A percentile compares a stretch with the other conserved stretches of the same genome.
Evolutionary conservation across 2,113 vertebrate genomes (phyloP).

Genomic region (Ictalurus punctatus): DNA sequence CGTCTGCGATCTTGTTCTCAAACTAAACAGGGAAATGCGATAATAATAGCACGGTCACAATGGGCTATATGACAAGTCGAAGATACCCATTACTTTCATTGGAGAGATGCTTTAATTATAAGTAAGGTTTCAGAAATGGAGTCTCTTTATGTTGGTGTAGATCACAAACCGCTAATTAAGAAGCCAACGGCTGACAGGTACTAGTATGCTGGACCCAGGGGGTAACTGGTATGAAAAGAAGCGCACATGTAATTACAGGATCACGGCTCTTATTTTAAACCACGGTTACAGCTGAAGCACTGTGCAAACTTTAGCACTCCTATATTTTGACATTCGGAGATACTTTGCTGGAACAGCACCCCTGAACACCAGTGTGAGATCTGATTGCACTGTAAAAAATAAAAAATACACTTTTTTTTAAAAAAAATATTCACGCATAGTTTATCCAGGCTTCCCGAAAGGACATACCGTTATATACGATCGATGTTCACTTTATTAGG

Average conservation of each 20-base stretch:
- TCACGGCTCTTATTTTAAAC: constrained; percentile 46
- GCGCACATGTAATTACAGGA: constrained; percentile 48
- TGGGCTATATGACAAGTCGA: constrained; percentile 62
- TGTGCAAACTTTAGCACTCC: constrained; percentile 1
- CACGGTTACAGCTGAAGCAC: constrained; percentile 13
- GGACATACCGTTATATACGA: neutral
- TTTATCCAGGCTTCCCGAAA: neutral
- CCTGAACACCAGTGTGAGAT: neutral
- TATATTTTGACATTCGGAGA: constrained; percentile 10
- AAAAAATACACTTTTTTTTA: neutral
- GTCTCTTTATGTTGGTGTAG: constrained; percentile 67
- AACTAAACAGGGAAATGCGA: constrained; percentile 54
- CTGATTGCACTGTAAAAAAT: neutral
- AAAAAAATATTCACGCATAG: neutral
- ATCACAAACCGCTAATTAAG: constrained; percentile 73
- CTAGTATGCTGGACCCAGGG: constrained; percentile 41
- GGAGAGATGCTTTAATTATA: constrained; percentile 77
- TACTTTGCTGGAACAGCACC: neutral
- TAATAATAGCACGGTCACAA: constrained; percentile 70
- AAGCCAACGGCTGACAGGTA: constrained; percentile 68
- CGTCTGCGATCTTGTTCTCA: neutral
- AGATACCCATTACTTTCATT: constrained; percentile 72
- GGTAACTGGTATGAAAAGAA: constrained; percentile 48
- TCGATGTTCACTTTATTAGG: neutral
- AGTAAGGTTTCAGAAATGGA: constrained; percentile 71